Evolutionary conservation across 2,888 invertebrate genomes (phyloP), one percentile per base, ranked within the genome.

Genomic region (Yponomeuta evonymella): DNA sequence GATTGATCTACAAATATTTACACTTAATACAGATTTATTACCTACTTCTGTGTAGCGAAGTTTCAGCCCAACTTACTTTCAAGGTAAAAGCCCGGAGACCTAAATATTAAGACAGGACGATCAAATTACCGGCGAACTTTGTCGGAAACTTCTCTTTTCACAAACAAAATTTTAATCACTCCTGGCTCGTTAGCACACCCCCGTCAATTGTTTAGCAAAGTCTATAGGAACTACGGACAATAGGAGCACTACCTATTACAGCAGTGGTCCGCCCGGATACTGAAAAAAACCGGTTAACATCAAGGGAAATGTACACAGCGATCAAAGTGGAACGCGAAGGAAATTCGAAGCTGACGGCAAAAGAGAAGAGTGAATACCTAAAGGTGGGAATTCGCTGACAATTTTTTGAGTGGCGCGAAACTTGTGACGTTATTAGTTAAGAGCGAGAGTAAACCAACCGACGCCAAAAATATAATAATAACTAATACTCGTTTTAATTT

Each of bases 171-270:
- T 58, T 58, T 58, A 58, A 58, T 58, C 51, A 58, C 51, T 5
- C 15, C 51, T 2, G 51, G 51, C 29, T 29, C 64, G 6, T 64
- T 30, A 6, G 36, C 67, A 67, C 12, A 43, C 4, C 1, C 15
- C 33, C 43, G 67, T 43, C 67, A 67, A n/a, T 67, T 67, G 67
- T 67, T 43, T 67, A 36, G 15, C 43, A 67, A 67, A 67, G 67
- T 67, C 43, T 58, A 58, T 58, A 58, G 15, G 51, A 58, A 15
- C 51, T 12, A 15, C 51, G 51, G 51, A 58, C 12, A 58, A 58
- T 8, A 58, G 51, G 15, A 58, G 15, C 51, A 58, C 51, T 58
- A 58, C 6, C 51, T 12, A 15, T 15, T 58, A 43, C 43, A 5
- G 15, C 51, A 15, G 51, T 8, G 51, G 51, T 1, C 51, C 51